A percentile compares a stretch with the other conserved stretches of the same genome.
phyloP scores from a whole-genome alignment of 2,888 invertebrate genomes.

The Mythimna vitellina region DNA sequence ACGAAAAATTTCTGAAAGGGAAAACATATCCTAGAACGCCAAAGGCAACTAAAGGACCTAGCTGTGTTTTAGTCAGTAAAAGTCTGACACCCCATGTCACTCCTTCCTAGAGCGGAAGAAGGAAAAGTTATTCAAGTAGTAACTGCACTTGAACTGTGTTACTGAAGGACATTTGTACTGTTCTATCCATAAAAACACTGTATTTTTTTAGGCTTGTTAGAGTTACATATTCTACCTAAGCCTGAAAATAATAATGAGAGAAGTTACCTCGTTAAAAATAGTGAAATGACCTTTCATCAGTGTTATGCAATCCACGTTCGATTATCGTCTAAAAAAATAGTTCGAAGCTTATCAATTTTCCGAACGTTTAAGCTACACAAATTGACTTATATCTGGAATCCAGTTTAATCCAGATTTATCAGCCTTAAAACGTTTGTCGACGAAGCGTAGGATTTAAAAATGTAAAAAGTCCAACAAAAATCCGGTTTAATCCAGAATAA shows the following conservation, averaged over 20 bases:
- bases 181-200: no score
- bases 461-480: conserved; percentile 30
- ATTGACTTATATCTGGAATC: conserved; percentile 24
- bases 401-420: conserved; percentile 38
- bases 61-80: no score
- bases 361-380: conserved; percentile 22
- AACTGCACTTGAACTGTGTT: no score
- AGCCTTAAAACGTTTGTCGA: conserved; percentile 40
- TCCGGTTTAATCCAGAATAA: conserved; percentile 57
- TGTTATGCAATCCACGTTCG: conserved; percentile 4
- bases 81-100: no score
- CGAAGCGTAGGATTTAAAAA: conserved; percentile 13
- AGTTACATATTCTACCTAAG: neutral
- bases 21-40: no score
- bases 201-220: no score
- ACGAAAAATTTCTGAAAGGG: no score
- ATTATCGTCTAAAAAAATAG: neutral
- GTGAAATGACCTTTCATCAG: neutral
- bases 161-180: no score
- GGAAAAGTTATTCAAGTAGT: no score
- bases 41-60: no score
- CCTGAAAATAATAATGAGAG: neutral
- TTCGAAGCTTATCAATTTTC: conserved; percentile 8
- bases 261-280: conserved; percentile 12
- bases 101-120: no score